Evolutionary conservation across 2,113 vertebrate genomes (phyloP), one percentile per base, ranked within the genome.

Genomic region (Donacobius atricapilla): DNA sequence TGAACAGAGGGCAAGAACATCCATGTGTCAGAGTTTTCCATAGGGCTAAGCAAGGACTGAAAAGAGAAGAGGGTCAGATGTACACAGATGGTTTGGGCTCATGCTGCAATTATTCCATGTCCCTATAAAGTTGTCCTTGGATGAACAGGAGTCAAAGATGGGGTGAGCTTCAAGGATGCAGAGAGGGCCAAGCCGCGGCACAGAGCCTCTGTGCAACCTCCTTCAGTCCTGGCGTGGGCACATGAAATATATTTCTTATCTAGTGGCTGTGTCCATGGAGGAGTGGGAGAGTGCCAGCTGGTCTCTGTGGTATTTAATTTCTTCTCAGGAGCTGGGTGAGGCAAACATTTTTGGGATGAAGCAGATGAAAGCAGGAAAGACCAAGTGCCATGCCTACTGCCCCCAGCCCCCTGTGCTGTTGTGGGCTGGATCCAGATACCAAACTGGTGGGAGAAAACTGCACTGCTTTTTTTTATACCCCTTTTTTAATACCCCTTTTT

Each of bases 281-380:
- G 93, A 93, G 87, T 76, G 86, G 65, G 82, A 95, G 83, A 93
- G 92, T 89, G 61, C 89, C 88, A 96, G 93, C 94, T 93, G 83
- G 68, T 95, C 90, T n/a, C 72, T 48, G 42, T 9, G 10, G 47
- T 70, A 76, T 86, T 96, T 90, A 30, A 53, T 79, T 81, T 94
- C 68, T 87, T 66, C 70, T 63, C 25, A 40, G 79, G 71, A 91
- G 72, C 58, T 75, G 54, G 85, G 58, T 0, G 0, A 92, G 33
- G 58, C 7, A 8, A 89, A 76, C 17, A 21, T 35, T 81, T 85
- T 68, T 33, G 60, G 51, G 79, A 70, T 40, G 57, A 86, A 95
- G 66, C 60, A 89, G 69, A 68, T 64, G 89, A 92, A 93, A 79
- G 65, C 77, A 70, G 53, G 40, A 22, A 82, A 87, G 56, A 54